phyloP scores from a whole-genome alignment of 2,888 invertebrate genomes.

The Drosophila setosimentum region DNA sequence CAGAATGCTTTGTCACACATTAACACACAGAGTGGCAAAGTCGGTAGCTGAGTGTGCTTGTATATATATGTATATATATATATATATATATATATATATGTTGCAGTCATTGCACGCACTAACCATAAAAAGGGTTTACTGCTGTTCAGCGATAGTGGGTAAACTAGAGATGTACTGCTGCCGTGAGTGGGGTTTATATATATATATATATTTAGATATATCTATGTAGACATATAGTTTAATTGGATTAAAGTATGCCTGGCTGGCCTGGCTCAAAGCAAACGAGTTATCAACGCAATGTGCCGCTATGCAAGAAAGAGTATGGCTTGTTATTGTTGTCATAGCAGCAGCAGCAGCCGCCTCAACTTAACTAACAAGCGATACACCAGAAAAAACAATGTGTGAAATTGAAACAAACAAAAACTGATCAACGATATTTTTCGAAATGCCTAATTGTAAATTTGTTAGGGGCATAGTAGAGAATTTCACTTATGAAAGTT shows the following conservation, averaged over 20 bases:
- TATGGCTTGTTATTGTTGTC: slow-evolving; percentile 55
- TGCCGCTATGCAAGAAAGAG: slow-evolving; percentile 19
- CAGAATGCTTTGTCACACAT: slow-evolving; percentile 50
- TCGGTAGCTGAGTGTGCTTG: not conserved
- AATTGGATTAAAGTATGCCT: slow-evolving; percentile 80
- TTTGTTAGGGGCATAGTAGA: not conserved
- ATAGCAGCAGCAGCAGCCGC: slow-evolving; percentile 42
- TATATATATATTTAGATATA: not conserved
- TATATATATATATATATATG: not conserved
- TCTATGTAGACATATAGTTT: slow-evolving; percentile 34
- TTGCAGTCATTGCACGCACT: slow-evolving; percentile 55
- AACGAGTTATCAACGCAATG: slow-evolving; percentile 37
- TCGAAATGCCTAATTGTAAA: not conserved
- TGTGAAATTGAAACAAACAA: not conserved
- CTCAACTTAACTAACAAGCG: not conserved
- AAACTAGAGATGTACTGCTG: not conserved
- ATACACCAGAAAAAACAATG: not conserved
- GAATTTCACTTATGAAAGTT: not conserved
- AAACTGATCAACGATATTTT: not conserved
- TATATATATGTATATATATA: not conserved
- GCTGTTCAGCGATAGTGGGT: slow-evolving; percentile 10
- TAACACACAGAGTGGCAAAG: slow-evolving; percentile 6
- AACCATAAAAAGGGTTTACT: slow-evolving; percentile 62
- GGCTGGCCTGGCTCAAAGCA: slow-evolving; percentile 52
- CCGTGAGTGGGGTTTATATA: not conserved